phyloP scores from a whole-genome alignment of 2,113 vertebrate species.

The Chloroceryle aenea region DNA sequence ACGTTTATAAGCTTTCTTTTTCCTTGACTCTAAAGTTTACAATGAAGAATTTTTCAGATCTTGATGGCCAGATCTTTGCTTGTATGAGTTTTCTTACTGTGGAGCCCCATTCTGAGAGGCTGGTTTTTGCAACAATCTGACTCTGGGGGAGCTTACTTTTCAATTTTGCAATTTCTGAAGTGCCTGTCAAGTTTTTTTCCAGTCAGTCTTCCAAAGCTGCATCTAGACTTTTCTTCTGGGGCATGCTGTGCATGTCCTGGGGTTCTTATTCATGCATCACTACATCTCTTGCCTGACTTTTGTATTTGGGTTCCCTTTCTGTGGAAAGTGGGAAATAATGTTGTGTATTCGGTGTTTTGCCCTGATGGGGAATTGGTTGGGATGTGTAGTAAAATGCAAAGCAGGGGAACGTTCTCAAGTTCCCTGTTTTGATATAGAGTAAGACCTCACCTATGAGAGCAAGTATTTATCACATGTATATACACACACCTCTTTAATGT shows the following conservation, averaged over 20 bases:
- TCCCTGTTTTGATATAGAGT: neutral
- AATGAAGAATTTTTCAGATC: neutral
- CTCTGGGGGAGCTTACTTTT: neutral
- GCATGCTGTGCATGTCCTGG: neutral
- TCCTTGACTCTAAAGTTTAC: neutral
- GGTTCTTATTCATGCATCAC: neutral
- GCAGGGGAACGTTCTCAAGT: neutral
- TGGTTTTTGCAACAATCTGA: neutral
- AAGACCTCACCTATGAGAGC: neutral
- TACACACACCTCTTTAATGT: accelerated
- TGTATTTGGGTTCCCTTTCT: neutral
- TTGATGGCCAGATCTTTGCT: neutral
- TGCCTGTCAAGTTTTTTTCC: no score
- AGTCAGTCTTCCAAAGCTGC: neutral
- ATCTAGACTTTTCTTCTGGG: neutral
- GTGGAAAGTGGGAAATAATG: neutral
- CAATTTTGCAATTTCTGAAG: no score
- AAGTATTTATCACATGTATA: neutral
- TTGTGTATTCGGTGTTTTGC: neutral
- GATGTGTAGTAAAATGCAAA: neutral
- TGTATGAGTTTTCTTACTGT: neutral
- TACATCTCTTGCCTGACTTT: neutral
- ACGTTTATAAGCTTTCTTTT: neutral
- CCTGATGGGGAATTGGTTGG: neutral
- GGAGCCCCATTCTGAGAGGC: neutral